phyloP scores from a whole-genome alignment of 2,797 vertebrate species.

The Chaunax sp. region DNA sequence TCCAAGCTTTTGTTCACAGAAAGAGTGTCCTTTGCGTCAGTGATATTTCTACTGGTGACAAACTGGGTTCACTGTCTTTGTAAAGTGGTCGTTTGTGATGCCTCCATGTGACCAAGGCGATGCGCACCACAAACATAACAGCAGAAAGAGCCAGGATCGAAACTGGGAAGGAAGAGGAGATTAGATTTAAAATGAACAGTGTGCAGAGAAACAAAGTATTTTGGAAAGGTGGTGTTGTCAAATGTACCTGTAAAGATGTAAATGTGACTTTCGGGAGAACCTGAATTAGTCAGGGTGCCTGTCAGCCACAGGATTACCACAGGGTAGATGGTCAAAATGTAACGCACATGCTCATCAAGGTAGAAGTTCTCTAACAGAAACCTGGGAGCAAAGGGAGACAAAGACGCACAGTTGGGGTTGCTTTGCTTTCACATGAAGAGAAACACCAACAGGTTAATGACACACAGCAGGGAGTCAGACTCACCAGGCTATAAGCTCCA shows the following conservation, averaged over 20 bases:
- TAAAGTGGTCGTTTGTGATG: slow-evolving; percentile 69
- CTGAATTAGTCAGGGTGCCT: slow-evolving; percentile 58
- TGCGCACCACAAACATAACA: slow-evolving; percentile 47
- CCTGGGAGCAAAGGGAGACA: slow-evolving; percentile 64
- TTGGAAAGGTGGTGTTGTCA: neutral
- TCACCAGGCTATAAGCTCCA: slow-evolving; percentile 73
- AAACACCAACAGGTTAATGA: too few relatives aligned
- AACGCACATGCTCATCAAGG: slow-evolving; percentile 81
- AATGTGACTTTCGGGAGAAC: neutral
- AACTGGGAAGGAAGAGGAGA: slow-evolving; percentile 51
- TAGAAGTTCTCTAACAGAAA: slow-evolving; percentile 84
- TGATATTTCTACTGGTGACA: slow-evolving; percentile 74
- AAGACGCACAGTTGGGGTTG: neutral
- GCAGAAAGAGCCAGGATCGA: slow-evolving; percentile 56
- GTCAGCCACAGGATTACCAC: slow-evolving; percentile 78
- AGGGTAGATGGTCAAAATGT: slow-evolving; percentile 81
- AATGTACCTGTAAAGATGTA: slow-evolving; percentile 77
- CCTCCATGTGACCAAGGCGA: slow-evolving; percentile 67
- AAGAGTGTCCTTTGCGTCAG: slow-evolving; percentile 66
- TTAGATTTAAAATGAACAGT: slow-evolving; percentile 2
- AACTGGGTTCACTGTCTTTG: slow-evolving; percentile 28
- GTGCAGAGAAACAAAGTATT: neutral
- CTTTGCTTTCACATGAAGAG: neutral
- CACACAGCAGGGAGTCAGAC: slow-evolving; percentile 3
- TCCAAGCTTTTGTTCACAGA: slow-evolving; percentile 37